Evolutionary conservation across 2,797 vertebrate genomes (phyloP).

Genomic region (Catamblyrhynchus diadema): DNA sequence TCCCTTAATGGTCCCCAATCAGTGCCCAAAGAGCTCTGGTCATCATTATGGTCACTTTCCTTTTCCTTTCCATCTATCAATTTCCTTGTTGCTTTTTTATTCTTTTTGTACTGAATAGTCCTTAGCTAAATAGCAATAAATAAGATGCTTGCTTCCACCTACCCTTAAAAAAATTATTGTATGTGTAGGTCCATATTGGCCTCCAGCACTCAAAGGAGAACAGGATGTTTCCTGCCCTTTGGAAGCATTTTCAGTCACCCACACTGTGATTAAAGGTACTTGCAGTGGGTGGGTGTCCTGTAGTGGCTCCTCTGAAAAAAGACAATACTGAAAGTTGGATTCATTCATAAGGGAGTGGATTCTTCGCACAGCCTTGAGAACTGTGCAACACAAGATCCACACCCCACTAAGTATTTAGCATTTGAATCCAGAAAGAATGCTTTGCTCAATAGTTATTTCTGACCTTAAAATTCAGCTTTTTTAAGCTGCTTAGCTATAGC

Average conservation of each 20-base stretch:
- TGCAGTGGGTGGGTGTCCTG: background rate
- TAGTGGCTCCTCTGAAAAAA: background rate
- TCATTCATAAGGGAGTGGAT: background rate
- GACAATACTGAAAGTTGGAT: accelerated
- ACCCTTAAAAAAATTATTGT: background rate
- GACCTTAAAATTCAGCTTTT: background rate
- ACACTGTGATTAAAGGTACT: background rate
- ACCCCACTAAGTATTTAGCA: background rate
- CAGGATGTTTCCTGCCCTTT: background rate
- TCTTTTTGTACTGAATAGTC: background rate
- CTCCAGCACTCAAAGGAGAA: background rate
- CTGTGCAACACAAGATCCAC: accelerated
- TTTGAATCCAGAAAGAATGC: background rate
- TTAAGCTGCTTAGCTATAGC: background rate
- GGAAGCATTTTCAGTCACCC: background rate
- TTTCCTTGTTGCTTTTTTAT: background rate
- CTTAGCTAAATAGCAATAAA: background rate
- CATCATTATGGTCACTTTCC: background rate
- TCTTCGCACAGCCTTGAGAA: background rate
- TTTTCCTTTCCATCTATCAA: background rate
- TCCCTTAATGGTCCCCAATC: background rate
- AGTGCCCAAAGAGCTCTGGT: background rate
- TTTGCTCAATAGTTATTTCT: background rate
- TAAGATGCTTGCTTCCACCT: background rate
- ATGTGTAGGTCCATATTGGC: accelerated